Evolutionary conservation across 2,797 vertebrate genomes (phyloP), one percentile per base, ranked within the genome.

Genomic region (Fundulus diaphanus): DNA sequence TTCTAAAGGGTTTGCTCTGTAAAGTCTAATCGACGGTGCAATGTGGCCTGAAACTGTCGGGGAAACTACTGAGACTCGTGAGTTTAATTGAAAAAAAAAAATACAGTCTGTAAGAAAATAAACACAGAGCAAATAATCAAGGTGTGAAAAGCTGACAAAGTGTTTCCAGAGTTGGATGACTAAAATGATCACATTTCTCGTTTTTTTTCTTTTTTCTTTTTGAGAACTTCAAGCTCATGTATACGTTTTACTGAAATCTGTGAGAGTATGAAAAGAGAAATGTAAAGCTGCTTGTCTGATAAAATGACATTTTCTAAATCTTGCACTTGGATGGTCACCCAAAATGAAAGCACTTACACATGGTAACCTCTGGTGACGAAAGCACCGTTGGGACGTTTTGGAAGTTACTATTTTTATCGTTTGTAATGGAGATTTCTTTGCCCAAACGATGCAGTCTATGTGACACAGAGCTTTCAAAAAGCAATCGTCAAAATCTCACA

Each of bases 271-370:
- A 70, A 49, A 51, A 15, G 48, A 59, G 1, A 54, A 40, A 85
- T 56, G 24, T 49, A 42, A 54, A 63, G 42, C 63, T 78, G 6
- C 69, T 74, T 56, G 16, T 57, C 73, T 57, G 31, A 80, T 29
- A 77, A 75, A 85, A 82, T 54, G 65, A 82, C 68, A 48, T 73
- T 42, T 81, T 84, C 51, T 44, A 66, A 66, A 42, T 83, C 81
- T 87, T 92, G 87, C 87, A 90, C 84, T 90, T 88, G 72, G 72
- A 84, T 68, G 72, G 70, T 85, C 74, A 81, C 66, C 49, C 82
- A 49, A 70, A 79, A 48, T 85, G 75, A 78, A 56, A 76, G 73
- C 56, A 78, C 73, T 16, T 48, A 83, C 83, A 82, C 73, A 65
- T 69, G 87, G 76, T 70, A 56, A 81, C 82, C 61, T 7, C 46